A percentile compares a stretch with the other conserved stretches of the same genome.
Evolutionary conservation across 2,113 vertebrate genomes (phyloP).

Genomic region (Entomyzon cyanotis): DNA sequence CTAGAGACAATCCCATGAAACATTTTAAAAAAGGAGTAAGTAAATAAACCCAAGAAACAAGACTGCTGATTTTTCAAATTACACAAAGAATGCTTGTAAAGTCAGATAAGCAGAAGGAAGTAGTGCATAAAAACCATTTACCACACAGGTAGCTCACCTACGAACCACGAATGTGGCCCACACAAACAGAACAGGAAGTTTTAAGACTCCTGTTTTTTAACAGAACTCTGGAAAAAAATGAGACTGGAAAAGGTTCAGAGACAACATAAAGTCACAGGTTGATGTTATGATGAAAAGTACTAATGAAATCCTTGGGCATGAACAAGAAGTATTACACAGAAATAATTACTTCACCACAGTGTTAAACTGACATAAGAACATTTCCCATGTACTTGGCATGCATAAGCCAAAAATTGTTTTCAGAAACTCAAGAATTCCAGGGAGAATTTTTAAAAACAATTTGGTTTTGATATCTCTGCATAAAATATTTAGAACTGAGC

Average conservation of each 20-base stretch:
- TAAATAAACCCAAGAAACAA: background rate
- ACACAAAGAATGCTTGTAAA: background rate
- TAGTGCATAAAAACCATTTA: background rate
- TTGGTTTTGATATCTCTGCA: background rate
- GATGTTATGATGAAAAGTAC: background rate
- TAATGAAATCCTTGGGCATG: background rate
- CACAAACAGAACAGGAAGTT: background rate
- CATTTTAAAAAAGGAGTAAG: background rate
- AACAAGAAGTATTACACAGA: background rate
- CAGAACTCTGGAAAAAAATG: background rate
- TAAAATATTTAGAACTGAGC: background rate
- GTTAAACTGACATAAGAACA: background rate
- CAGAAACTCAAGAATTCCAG: background rate
- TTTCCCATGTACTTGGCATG: background rate
- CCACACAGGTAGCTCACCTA: background rate
- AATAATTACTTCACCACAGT: background rate
- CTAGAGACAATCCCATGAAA: background rate
- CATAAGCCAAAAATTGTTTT: background rate
- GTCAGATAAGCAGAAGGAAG: background rate
- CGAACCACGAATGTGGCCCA: background rate
- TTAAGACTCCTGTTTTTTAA: background rate
- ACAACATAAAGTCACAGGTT: background rate
- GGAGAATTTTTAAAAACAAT: background rate
- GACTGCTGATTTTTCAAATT: background rate
- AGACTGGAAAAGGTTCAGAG: background rate